Base-by-base conservation (phyloP, 2,113 vertebrate genomes). In the Malurus cyaneus region DNA sequence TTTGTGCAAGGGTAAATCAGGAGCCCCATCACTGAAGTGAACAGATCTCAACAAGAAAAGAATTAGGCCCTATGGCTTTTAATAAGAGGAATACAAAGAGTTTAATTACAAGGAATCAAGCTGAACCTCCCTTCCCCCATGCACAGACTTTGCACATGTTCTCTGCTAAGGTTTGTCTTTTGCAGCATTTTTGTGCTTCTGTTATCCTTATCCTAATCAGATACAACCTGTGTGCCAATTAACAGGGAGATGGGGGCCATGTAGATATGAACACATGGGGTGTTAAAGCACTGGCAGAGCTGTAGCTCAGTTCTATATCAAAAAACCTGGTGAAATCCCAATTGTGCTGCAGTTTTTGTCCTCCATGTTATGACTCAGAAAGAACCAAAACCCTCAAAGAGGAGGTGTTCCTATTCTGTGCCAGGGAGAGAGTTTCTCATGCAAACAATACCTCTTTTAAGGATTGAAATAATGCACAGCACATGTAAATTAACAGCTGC, bases 11-110 rank as follows among this genome's bases (percentile, higher is more conserved):
- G 60, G 61, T 91, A 94, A 85, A 96, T 93, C 91, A 72, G 61
- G 18, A 93, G 50, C 70, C 42, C 50, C 80, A 87, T 91, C 80
- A 89, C 78, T 80, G 70, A 91, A 92, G 91, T 88, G 72, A 94
- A 94, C 89, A 74, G 73, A 96, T 95, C 69, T 84, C 91, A 89
- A 74, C 57, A 84, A 97, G 89, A 92, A 95, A 84, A 92, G 80
- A 95, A 96, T 96, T 96, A 94, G 82, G 70, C 86, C 86, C 93
- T 76, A 85, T 94, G 91, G 91, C 86, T 96, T 92, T 93, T 77
- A 92, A 74, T 89, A 93, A 87, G 50, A 76, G 42, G 41, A 89
- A 74, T 34, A 91, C 28, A 87, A 91, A 89, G 69, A 84, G 16
- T 80, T 93, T 95, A 96, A 94, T 94, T 94, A 94, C 78, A 82